Conservation (phyloP, 2,113 vertebrate species). For the Pachycephala philippinensis region DNA sequence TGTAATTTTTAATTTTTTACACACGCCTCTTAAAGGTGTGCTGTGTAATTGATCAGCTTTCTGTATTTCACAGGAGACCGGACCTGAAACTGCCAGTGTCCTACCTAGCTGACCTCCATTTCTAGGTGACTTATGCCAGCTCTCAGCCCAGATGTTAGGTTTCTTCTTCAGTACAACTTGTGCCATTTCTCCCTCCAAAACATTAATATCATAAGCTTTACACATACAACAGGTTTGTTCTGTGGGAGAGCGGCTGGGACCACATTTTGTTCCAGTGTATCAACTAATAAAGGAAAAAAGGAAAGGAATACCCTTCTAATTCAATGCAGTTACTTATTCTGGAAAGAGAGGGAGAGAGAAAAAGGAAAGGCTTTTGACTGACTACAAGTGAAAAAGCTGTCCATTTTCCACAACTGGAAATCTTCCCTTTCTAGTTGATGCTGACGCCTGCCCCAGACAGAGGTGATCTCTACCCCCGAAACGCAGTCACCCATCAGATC, state of each 20-base stretch:
- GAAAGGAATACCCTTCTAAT: not conserved
- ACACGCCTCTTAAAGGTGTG: not conserved
- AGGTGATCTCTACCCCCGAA: not conserved
- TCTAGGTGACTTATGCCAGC: not conserved
- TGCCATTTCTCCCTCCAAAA: not conserved
- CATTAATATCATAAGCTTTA: not conserved
- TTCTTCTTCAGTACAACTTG: not conserved
- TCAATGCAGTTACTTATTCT: not conserved
- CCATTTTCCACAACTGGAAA: not conserved
- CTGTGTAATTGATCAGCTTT: not conserved
- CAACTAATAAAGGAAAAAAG: not conserved
- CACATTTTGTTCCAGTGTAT: not conserved
- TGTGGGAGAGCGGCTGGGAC: not conserved
- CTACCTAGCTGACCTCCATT: not conserved
- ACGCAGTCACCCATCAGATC: not conserved
- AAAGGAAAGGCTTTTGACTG: not conserved
- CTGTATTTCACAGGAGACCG: not conserved
- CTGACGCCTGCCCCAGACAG: not conserved
- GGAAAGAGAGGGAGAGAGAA: not conserved
- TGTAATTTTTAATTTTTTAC: not conserved
- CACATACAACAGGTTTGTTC: not conserved
- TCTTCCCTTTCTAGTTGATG: not conserved
- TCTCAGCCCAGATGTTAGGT: not conserved
- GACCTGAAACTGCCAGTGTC: not conserved
- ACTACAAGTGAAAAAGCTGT: not conserved